These are phyloP conservation scores for Anseranas semipalmata DNA, from an alignment of 2,113 vertebrate species.

Conservation along the genomic window DNA sequence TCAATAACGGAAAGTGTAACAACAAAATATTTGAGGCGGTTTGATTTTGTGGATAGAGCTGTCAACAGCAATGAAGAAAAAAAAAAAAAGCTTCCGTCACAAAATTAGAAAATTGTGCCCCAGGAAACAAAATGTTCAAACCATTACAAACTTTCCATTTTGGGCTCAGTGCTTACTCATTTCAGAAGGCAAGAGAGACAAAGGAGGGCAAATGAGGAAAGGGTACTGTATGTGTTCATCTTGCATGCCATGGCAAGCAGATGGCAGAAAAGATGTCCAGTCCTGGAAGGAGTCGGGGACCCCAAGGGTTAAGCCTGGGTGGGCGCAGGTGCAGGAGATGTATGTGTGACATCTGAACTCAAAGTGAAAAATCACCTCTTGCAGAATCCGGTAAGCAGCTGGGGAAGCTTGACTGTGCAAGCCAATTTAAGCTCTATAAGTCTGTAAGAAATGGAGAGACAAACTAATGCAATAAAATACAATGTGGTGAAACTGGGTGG, in stretches of 20 bases:
- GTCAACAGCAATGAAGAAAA: background rate
- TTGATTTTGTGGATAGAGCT: background rate
- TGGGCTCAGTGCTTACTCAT: background rate
- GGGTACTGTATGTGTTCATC: background rate
- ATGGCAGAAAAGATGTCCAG: background rate
- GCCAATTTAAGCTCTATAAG: constrained; percentile 17
- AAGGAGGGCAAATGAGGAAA: background rate
- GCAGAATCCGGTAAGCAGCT: background rate
- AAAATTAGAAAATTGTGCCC: constrained; percentile 14
- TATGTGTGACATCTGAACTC: background rate
- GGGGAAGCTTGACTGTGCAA: background rate
- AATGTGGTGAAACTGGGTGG: background rate
- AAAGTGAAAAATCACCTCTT: constrained; percentile 41
- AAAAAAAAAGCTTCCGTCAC: background rate
- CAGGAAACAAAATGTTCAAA: background rate
- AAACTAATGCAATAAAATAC: constrained; percentile 1
- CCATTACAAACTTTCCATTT: background rate
- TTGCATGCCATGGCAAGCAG: background rate
- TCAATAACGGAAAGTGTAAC: background rate
- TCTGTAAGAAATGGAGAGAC: constrained; percentile 19
- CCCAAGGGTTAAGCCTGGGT: background rate
- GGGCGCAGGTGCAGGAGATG: background rate
- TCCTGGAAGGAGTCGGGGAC: rapidly evolving
- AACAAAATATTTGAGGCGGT: background rate
- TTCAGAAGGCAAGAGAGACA: background rate